These are phyloP conservation scores for Acanthurus lineatus DNA, from an alignment of 2,797 vertebrate genomes.

Conservation along the genomic window DNA sequence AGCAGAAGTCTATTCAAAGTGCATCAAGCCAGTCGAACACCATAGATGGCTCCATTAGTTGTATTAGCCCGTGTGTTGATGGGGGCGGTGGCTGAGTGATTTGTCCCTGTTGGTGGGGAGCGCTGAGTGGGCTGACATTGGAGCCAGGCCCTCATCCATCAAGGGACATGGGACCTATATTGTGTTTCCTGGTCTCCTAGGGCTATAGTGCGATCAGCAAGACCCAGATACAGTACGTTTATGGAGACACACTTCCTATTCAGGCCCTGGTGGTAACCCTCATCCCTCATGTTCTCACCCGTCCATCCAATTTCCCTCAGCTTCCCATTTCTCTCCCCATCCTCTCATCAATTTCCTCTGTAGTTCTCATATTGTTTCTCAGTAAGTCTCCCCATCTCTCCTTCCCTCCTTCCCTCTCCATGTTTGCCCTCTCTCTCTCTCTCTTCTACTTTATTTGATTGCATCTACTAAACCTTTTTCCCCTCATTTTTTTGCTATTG, in stretches of 20 bases:
- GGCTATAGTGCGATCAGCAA: slow-evolving; percentile 74
- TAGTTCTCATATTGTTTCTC: slow-evolving; percentile 43
- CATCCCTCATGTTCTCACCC: slow-evolving; percentile 67
- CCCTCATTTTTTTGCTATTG: slow-evolving; percentile 1
- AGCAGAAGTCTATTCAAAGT: slow-evolving; percentile 49
- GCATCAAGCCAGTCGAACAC: slow-evolving; percentile 46
- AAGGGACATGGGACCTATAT: slow-evolving; percentile 65
- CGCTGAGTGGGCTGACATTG: slow-evolving; percentile 74
- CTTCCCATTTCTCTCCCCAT: slow-evolving; percentile 40
- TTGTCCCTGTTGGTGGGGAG: slow-evolving; percentile 74
- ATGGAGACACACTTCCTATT: slow-evolving; percentile 66
- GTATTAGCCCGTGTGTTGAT: slow-evolving; percentile 67
- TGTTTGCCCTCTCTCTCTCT: slow-evolving; percentile 6
- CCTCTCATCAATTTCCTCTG: slow-evolving; percentile 52
- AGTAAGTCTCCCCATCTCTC: slow-evolving; percentile 43
- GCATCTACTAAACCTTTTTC: slow-evolving; percentile 44
- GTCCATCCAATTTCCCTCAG: slow-evolving; percentile 43
- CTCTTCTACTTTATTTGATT: slow-evolving; percentile 52
- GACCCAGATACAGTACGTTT: slow-evolving; percentile 72
- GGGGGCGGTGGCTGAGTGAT: slow-evolving; percentile 68
- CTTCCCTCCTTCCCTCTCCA: slow-evolving; percentile 35
- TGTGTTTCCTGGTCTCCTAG: slow-evolving; percentile 70
- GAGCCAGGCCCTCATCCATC: slow-evolving; percentile 78
- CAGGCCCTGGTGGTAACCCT: slow-evolving; percentile 52
- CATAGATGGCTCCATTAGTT: slow-evolving; percentile 77